phyloP scores from a whole-genome alignment of 2,113 vertebrate species.

The Oriolus oriolus region DNA sequence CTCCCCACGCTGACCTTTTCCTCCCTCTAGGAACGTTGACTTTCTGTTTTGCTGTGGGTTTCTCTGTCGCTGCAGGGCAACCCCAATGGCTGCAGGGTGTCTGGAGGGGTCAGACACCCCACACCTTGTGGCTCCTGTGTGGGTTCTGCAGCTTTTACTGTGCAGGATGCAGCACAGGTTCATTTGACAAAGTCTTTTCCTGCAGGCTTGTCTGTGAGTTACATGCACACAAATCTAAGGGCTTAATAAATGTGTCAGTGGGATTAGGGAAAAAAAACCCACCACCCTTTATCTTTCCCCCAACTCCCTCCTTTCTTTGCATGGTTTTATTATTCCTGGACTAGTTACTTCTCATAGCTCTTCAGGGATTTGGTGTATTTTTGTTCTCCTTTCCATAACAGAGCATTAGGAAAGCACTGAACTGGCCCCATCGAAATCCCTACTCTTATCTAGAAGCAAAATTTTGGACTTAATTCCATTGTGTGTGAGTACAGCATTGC shows the following conservation, averaged over 20 bases:
- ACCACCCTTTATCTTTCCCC: background rate
- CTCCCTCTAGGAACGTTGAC: background rate
- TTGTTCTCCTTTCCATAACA: background rate
- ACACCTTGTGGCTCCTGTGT: background rate
- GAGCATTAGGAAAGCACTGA: conserved; percentile 1
- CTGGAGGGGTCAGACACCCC: background rate
- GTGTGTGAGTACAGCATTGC: background rate
- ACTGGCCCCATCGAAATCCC: background rate
- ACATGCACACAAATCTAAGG: background rate
- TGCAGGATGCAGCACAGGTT: background rate
- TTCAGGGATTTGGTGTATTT: conserved; percentile 23
- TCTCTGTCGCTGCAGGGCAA: background rate
- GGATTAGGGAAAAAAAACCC: background rate
- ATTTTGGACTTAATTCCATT: background rate
- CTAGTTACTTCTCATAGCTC: background rate
- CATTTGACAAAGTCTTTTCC: background rate
- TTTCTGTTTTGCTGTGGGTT: background rate
- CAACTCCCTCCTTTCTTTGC: background rate
- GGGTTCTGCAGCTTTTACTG: background rate
- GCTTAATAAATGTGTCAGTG: background rate
- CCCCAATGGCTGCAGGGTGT: background rate
- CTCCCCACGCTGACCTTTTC: background rate
- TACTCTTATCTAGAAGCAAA: background rate
- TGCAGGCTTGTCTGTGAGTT: background rate
- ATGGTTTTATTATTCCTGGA: background rate